Evolutionary conservation across 2,797 vertebrate genomes (phyloP).

Genomic region (Myotis vivesi): DNA sequence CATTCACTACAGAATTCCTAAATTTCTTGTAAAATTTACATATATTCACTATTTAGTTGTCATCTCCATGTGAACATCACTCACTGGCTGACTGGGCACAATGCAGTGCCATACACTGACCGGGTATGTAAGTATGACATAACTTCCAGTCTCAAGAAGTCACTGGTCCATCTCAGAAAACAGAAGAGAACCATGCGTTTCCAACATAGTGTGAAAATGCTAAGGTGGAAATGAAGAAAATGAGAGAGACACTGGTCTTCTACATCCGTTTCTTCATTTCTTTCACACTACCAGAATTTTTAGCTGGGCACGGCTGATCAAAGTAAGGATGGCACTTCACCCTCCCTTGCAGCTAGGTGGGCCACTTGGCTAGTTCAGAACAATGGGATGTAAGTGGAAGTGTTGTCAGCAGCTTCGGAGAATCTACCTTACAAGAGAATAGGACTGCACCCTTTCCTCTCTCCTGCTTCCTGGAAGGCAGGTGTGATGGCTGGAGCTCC

Average conservation of each 20-base stretch:
- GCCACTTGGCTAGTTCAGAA: background rate
- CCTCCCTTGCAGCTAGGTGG: background rate
- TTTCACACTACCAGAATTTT: background rate
- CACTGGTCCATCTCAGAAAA: background rate
- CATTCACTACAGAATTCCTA: background rate
- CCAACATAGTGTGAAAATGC: background rate
- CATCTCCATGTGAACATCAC: background rate
- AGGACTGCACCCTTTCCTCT: background rate
- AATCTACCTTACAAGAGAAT: background rate
- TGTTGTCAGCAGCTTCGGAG: background rate
- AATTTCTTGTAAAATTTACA: background rate
- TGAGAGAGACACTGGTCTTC: background rate
- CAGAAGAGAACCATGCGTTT: conserved; percentile 3
- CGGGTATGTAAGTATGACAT: background rate
- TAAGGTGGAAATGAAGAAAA: background rate
- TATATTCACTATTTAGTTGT: background rate
- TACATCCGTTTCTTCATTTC: background rate
- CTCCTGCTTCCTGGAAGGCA: background rate
- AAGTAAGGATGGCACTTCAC: background rate
- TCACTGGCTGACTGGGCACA: background rate
- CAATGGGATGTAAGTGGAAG: background rate
- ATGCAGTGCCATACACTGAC: background rate
- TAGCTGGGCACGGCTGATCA: background rate
- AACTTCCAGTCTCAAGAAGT: background rate
- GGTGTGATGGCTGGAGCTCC: background rate